These are phyloP conservation scores for Melanargia galathea DNA, from an alignment of 2,888 invertebrate genomes.

Conservation along the genomic window DNA sequence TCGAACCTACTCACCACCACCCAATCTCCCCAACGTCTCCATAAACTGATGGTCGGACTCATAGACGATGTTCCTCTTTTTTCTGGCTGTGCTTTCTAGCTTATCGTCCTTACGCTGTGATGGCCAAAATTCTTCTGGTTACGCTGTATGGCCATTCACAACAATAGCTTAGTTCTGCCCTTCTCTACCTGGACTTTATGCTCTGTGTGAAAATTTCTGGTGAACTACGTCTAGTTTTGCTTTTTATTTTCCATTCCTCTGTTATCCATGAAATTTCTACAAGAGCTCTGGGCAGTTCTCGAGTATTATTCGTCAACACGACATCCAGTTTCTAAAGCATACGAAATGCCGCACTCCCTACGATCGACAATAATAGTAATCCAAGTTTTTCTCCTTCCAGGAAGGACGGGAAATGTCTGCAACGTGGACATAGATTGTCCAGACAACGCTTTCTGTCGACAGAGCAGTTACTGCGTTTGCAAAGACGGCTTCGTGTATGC, in stretches of 20 bases:
- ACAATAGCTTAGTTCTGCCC: background rate
- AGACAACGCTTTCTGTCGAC: conserved; percentile 76
- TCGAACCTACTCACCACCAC: too few species aligned
- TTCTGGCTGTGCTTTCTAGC: background rate
- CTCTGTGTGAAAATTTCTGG: background rate
- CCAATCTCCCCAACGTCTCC: background rate
- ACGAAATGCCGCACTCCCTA: background rate
- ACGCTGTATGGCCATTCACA: background rate
- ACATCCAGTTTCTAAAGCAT: background rate
- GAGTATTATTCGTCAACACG: background rate
- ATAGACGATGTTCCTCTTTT: background rate
- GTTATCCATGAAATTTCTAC: background rate
- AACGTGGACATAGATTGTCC: conserved; percentile 72
- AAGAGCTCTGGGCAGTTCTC: background rate
- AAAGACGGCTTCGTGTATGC: conserved; percentile 76
- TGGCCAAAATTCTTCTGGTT: too few species aligned
- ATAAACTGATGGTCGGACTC: background rate
- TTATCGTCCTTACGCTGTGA: too few species aligned
- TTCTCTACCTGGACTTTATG: background rate
- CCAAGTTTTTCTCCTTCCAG: conserved; percentile 49
- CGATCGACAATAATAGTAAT: background rate
- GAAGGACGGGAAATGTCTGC: conserved; percentile 74
- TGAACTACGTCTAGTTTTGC: background rate
- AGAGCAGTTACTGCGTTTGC: conserved; percentile 73
- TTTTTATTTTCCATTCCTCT: background rate